Percentiles rank a stretch among this genome's conserved stretches.
phyloP scores from a whole-genome alignment of 92 coral and sea anemone species.

The Zoanthus sansibaricus region DNA sequence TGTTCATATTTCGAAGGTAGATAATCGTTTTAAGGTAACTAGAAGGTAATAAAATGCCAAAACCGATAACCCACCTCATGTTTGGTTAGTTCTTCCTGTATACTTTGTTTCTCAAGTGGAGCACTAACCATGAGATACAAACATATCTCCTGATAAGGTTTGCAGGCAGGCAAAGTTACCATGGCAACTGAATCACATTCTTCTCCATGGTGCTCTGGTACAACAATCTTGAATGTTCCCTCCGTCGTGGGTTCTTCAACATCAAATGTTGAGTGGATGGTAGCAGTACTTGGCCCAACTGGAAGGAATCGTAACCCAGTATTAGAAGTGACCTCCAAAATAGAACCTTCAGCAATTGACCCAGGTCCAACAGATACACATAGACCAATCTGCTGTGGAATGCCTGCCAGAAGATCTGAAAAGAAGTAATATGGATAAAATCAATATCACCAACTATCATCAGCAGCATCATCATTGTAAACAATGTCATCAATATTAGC shows the following conservation, averaged over 20 bases:
- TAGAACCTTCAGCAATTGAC: slow-evolving; percentile 82
- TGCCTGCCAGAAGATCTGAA: slow-evolving; percentile 83
- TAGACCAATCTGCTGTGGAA: slow-evolving; percentile 72
- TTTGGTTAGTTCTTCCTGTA: slow-evolving; percentile 67
- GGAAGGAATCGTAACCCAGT: slow-evolving; percentile 76
- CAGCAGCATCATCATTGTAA: too few relatives aligned
- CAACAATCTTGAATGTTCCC: slow-evolving; percentile 61
- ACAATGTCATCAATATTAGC: too few relatives aligned
- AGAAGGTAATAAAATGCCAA: background rate
- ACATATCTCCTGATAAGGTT: slow-evolving; percentile 80
- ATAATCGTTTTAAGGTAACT: background rate
- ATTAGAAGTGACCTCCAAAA: slow-evolving; percentile 76
- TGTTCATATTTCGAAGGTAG: too few relatives aligned
- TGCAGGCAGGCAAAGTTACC: slow-evolving; percentile 80
- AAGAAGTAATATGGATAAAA: slow-evolving; percentile 9
- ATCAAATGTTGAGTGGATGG: slow-evolving; percentile 78
- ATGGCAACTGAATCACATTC: slow-evolving; percentile 70
- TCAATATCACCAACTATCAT: too few relatives aligned
- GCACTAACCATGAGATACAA: slow-evolving; percentile 72
- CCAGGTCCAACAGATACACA: slow-evolving; percentile 92
- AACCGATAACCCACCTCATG: slow-evolving; percentile 49
- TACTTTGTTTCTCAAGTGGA: slow-evolving; percentile 73
- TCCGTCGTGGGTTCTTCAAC: slow-evolving; percentile 60
- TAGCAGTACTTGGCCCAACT: slow-evolving; percentile 70
- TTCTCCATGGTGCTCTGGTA: slow-evolving; percentile 53